Base-by-base conservation (phyloP, 2,797 vertebrate genomes). In the Lateolabrax maculatus region DNA sequence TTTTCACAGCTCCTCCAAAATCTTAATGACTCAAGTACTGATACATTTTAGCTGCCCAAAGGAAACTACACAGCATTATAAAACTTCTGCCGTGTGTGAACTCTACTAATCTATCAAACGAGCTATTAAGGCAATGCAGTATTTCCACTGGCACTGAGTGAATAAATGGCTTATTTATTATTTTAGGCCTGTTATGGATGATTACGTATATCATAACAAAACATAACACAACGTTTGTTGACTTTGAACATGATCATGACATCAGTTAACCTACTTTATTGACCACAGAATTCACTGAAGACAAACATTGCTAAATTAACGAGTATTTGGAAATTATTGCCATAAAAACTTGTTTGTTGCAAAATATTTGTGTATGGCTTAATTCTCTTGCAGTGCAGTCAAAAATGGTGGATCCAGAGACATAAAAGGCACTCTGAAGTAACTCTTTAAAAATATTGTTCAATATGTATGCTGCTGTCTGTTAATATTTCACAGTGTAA, bases 141-240 rank as follows among this genome's bases (percentile, higher is more conserved):
- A 25, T 31, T 43, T 49, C 12, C 16, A 23, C 13, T 55, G 39
- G 16, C 36, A 55, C 55, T 9, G n/a, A 71, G 9, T 13, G 2
- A 76, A 34, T 71, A 57, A 25, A 41, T 37, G 46, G 1, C n/a
- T 23, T 37, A 43, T 44, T 60, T 36, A n/a, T 70, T 27, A 36
- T 16, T 37, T 46, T 15, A 46, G 29, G 9, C 5, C 37, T 10
- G 44, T 55, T 21, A 31, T 31, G 3, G 13, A 9, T 11, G 12
- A 31, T 52, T 6, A n/a, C n/a, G n/a, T n/a, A n/a, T n/a, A n/a
- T n/a, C n/a, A 16, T 49, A 39, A 7, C 12, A 34, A n/a, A 57
- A 16, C 5, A 34, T 34, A 34, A 34, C 31, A 34, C 6, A 51
- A 48, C n/a, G 61, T 66, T 29, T 43, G 16, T 7, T 51, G n/a